Evolutionary conservation across 2,113 vertebrate species (phyloP), one percentile per base, ranked within the genome.

Genomic region (Castor canadensis): DNA sequence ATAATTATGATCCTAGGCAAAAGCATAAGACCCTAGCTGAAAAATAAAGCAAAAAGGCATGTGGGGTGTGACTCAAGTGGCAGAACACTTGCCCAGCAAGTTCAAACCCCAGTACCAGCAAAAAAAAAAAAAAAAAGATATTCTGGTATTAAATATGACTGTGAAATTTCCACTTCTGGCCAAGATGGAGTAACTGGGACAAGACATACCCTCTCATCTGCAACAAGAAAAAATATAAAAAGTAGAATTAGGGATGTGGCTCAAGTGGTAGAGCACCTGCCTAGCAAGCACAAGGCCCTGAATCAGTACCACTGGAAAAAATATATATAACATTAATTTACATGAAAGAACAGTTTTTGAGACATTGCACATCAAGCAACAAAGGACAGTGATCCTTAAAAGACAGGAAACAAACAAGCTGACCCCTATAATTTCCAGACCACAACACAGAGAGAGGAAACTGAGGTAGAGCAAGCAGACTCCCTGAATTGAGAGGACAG

Each of bases 261-360:
- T n/a, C n/a, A n/a, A n/a, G n/a, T n/a, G n/a, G n/a, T n/a, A n/a
- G n/a, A n/a, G n/a, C n/a, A n/a, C n/a, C n/a, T n/a, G n/a, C n/a
- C n/a, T n/a, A n/a, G n/a, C n/a, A n/a, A n/a, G n/a, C n/a, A n/a
- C n/a, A n/a, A n/a, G n/a, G n/a, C n/a, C n/a, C n/a, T n/a, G n/a
- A n/a, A n/a, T n/a, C n/a, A n/a, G n/a, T n/a, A n/a, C n/a, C n/a
- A n/a, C n/a, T n/a, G n/a, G n/a, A n/a, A n/a, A 22, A 30, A 64
- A 32, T 64, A 45, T 19, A 60, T 83, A 64, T 58, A 43, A 75
- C 28, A 88, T 35, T 72, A 66, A 89, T 71, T 94, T 75, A 84
- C 17, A 56, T 32, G 13, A 71, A 77, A 93, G 35, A 89, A 80
- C 52, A 86, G 22, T 87, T 93, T 93, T 95, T 19, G 81, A 92